Conservation (phyloP, 1,140 invertebrate genomes). For the Chrysomallon squamiferum region DNA sequence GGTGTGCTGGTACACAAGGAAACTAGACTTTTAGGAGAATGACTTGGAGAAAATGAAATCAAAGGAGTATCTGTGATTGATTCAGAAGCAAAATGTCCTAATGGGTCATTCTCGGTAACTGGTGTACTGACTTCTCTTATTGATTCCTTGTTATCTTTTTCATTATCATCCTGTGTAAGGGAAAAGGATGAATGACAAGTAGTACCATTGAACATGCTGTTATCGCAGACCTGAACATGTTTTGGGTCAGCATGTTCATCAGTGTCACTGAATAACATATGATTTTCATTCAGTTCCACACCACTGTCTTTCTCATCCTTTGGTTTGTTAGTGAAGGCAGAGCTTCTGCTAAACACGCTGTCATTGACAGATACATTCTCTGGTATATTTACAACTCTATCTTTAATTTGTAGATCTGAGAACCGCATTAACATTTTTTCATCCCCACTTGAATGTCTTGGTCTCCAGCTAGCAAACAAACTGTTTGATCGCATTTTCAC, state of each 20-base stretch:
- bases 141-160: constrained; percentile 6
- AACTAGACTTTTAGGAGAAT: background rate
- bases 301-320: constrained; percentile 47
- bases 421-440: constrained; percentile 25
- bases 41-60: background rate
- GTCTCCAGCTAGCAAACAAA: constrained; percentile 43
- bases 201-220: no score
- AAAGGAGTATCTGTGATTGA: background rate
- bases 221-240: no score
- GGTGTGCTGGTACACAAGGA: constrained; percentile 4
- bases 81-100: constrained; percentile 75
- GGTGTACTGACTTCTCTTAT: constrained; percentile 69
- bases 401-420: constrained; percentile 31
- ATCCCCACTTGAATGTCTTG: constrained; percentile 35
- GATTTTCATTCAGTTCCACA: constrained; percentile 36
- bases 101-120: constrained; percentile 88
- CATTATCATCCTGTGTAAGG: no score
- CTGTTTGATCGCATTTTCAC: constrained; percentile 42
- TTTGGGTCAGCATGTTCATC: background rate
- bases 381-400: constrained; percentile 10
- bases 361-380: constrained; percentile 12
- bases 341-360: constrained; percentile 10
- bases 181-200: no score
- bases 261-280: background rate
- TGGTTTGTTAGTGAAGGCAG: constrained; percentile 12